Conservation (phyloP, 2,888 invertebrate genomes). For the Aphodius sticticus region DNA sequence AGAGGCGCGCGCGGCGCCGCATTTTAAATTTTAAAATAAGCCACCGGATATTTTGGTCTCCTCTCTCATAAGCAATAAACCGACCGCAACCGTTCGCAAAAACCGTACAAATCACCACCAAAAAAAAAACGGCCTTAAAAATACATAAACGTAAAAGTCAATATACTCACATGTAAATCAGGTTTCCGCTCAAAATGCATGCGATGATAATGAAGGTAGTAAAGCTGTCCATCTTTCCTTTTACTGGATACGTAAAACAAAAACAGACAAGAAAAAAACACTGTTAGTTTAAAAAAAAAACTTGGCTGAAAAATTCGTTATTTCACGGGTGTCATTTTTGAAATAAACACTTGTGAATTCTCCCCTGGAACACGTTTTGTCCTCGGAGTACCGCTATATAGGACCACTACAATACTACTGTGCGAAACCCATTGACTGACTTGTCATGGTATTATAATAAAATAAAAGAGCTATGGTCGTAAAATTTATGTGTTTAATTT, state of each 20-base stretch:
- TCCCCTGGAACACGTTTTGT: no score
- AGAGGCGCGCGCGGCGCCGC: not conserved
- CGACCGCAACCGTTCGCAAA: not conserved
- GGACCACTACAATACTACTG: not conserved
- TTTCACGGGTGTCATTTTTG: no score
- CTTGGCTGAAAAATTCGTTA: no score
- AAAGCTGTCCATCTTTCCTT: slow-evolving; percentile 24
- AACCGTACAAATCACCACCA: not conserved
- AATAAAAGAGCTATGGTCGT: not conserved
- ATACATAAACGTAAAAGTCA: not conserved
- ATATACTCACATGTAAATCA: slow-evolving; percentile 29
- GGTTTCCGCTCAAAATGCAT: slow-evolving; percentile 22
- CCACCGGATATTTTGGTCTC: slow-evolving; percentile 15
- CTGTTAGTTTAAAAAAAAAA: no score
- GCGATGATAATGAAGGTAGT: slow-evolving; percentile 25
- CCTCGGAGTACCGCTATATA: no score
- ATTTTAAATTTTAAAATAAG: not conserved
- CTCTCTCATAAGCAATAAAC: not conserved
- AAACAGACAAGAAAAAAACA: not conserved
- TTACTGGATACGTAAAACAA: not conserved
- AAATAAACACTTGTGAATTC: no score
- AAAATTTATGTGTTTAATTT: not conserved
- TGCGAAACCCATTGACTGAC: not conserved
- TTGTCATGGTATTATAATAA: not conserved
- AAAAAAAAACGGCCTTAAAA: not conserved